Percentiles rank a stretch among this genome's conserved stretches.
These are phyloP conservation scores for Dolichomitus sp. DNA, from an alignment of 2,888 invertebrate species.

Conservation along the genomic window DNA sequence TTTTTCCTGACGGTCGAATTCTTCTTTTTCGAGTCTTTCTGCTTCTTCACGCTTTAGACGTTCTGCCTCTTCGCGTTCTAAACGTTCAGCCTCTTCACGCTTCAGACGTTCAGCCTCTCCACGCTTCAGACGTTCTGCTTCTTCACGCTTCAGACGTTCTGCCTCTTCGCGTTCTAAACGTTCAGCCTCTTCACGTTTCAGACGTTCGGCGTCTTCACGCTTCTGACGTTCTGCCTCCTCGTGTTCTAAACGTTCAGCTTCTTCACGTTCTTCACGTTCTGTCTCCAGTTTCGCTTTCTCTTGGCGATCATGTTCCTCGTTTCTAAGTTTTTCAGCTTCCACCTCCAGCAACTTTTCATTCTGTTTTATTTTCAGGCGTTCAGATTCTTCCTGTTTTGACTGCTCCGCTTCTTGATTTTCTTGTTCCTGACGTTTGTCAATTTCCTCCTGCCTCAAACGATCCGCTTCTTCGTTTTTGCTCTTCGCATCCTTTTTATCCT, in stretches of 20 bases:
- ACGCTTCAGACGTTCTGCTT: constrained; percentile 65
- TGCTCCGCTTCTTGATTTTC: constrained; percentile 42
- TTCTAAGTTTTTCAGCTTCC: constrained; percentile 61
- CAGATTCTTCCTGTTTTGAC: constrained; percentile 73
- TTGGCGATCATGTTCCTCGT: constrained; percentile 60
- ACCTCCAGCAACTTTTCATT: constrained; percentile 51
- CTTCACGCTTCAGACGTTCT: constrained; percentile 43
- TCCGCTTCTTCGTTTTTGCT: constrained; percentile 57
- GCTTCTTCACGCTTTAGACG: constrained; percentile 46
- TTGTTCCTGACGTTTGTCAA: constrained; percentile 57
- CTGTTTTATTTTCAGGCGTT: constrained; percentile 16
- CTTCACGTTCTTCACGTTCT: constrained; percentile 66
- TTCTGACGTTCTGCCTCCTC: constrained; percentile 66
- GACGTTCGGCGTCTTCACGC: constrained; percentile 49
- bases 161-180: constrained; percentile 61
- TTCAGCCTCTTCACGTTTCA: constrained; percentile 63
- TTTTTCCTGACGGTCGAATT: constrained; percentile 67
- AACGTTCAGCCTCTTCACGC: constrained; percentile 65
- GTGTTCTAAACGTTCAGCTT: constrained; percentile 40
- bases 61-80: constrained; percentile 60
- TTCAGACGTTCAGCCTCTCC: constrained; percentile 51
- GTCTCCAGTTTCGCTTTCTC: constrained; percentile 54
- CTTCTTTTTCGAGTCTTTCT: constrained; percentile 63
- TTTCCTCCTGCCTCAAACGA: constrained; percentile 21
- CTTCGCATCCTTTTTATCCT: constrained; percentile 65